A percentile compares a stretch with the other conserved stretches of the same genome.
These are phyloP conservation scores for Dryocosmus kuriphilus DNA, from an alignment of 2,888 invertebrate species.

Conservation along the genomic window DNA sequence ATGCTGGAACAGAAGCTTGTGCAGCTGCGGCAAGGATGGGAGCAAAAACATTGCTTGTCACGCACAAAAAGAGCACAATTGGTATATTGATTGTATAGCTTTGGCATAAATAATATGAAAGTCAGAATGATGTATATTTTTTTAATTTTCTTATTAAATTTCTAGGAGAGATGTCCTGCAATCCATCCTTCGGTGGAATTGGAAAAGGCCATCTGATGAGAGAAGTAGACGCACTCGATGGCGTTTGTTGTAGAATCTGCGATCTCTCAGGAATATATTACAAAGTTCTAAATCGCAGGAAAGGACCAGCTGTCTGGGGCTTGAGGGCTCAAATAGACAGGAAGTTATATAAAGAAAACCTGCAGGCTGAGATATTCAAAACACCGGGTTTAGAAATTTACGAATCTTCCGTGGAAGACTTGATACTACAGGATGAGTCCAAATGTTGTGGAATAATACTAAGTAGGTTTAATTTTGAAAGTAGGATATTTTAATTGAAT, in stretches of 20 bases:
- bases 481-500: background rate
- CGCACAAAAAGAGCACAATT: constrained; percentile 90
- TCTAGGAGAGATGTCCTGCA: constrained; percentile 94
- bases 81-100: too few species aligned
- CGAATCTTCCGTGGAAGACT: constrained; percentile 88
- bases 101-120: too few species aligned
- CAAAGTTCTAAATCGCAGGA: constrained; percentile 87
- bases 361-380: constrained; percentile 85
- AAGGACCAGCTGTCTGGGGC: constrained; percentile 95
- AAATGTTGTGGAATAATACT: constrained; percentile 80
- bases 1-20: constrained; percentile 94
- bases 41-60: constrained; percentile 87
- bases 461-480: constrained; percentile 70
- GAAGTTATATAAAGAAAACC: constrained; percentile 85
- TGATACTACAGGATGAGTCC: constrained; percentile 80
- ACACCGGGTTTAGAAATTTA: constrained; percentile 83
- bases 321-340: constrained; percentile 93
- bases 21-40: constrained; percentile 91
- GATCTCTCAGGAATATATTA: constrained; percentile 90
- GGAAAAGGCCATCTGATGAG: constrained; percentile 93
- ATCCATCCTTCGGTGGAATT: constrained; percentile 95
- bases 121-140: background rate
- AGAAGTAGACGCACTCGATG: constrained; percentile 93
- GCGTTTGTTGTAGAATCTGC: constrained; percentile 89
- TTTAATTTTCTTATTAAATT: constrained; percentile 20